A percentile compares a stretch with the other conserved stretches of the same genome.
Conservation (phyloP, 1,140 invertebrate species). For the Cotesia typhae region DNA sequence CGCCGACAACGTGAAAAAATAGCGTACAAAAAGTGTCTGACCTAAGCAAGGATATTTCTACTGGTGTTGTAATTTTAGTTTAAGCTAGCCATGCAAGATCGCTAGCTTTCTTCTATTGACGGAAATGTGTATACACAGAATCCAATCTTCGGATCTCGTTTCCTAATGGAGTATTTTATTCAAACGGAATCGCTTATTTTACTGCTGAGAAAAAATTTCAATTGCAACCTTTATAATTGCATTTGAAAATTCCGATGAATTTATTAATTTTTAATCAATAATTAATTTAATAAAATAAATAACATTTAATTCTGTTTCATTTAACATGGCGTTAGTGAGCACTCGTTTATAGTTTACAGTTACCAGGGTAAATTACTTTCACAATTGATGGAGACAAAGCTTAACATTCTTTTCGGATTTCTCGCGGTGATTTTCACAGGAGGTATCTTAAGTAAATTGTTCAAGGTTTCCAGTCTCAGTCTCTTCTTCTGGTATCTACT, state of each 20-base stretch:
- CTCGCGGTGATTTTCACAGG: constrained; percentile 9
- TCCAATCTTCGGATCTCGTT: constrained; percentile 9
- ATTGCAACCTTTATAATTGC: constrained; percentile 17
- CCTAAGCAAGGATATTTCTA: background rate
- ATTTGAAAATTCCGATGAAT: background rate
- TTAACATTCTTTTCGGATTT: background rate
- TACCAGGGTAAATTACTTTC: no score
- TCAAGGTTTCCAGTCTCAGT: constrained; percentile 8
- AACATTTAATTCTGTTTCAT: no score
- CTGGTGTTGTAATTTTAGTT: constrained; percentile 8
- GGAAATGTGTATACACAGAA: background rate
- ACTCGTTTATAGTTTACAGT: no score
- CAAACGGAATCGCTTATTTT: constrained; percentile 9
- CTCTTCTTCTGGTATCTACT: background rate
- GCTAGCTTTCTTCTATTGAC: constrained; percentile 6
- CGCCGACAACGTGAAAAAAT: background rate
- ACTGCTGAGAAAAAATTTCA: background rate
- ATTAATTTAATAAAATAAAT: no score
- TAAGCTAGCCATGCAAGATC: background rate
- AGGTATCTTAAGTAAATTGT: constrained; percentile 25
- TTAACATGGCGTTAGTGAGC: no score
- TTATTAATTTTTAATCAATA: no score
- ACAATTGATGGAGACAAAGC: no score
- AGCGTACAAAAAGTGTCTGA: background rate
- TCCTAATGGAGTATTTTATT: constrained; percentile 19